Base-by-base conservation (phyloP, 2,797 vertebrate species). In the Alectoris magna region DNA sequence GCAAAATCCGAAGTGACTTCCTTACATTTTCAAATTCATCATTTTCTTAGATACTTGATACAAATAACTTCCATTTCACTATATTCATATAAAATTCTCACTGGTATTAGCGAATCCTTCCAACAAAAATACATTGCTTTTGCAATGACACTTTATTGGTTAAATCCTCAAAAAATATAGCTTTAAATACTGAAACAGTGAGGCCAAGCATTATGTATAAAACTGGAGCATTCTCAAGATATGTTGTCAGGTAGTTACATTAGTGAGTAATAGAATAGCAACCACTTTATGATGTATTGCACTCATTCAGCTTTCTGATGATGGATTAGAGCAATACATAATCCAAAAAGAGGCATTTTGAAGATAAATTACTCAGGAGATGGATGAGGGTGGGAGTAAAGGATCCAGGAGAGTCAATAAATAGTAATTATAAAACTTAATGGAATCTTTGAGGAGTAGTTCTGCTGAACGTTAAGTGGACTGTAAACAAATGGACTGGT, bases 341-440 rank as follows among this genome's bases (percentile, higher is more conserved):
- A 88, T 41, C 67, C 55, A 82, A 73, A 93, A 91, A 46, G 49
- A 83, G 44, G 12, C 2, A 88, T 88, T 91, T 82, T 79, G 58
- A 86, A 84, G 84, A 94, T 43, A 24, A 87, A 4, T 79, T 91
- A 58, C 38, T 91, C 48, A 80, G 82, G 23, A 83, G 34, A 85
- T 0, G 3, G 77, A 88, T 88, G 27, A 73, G 4, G 17, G 27
- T 76, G 46, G 38, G 71, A 93, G 48, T 24, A 69, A 83, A 55
- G 9, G 18, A 77, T 84, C 14, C 41, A 77, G 51, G 18, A 11
- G 9, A 78, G 12, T 56, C 26, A 77, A 88, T 68, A 88, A 84
- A 87, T 21, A 83, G 38, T 58, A 83, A 90, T 94, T 80, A 87
- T 39, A 90, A 87, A 87, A 87, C 4, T 36, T 87, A 68, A 87